Percentiles rank a stretch among this genome's conserved stretches.
phyloP scores from a whole-genome alignment of 2,888 invertebrate genomes.

The Psylliodes chrysocephalus region DNA sequence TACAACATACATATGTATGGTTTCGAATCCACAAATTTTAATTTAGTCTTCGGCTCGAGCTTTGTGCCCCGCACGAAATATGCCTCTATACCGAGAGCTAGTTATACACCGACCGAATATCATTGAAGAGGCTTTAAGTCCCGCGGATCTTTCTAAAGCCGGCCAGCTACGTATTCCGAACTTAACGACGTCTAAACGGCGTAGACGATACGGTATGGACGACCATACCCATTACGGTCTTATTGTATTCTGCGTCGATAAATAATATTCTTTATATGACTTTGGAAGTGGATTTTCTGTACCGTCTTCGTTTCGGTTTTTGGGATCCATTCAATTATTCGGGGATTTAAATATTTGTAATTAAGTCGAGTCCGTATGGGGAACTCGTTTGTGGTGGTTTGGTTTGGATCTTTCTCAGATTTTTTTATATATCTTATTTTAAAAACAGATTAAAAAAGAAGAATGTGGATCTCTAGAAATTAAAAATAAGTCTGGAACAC shows the following conservation, averaged over 20 bases:
- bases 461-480: too few species aligned
- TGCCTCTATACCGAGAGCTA: slow-evolving; percentile 54
- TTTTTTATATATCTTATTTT: too few species aligned
- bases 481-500: too few species aligned
- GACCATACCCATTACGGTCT: slow-evolving; percentile 61
- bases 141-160: slow-evolving; percentile 54
- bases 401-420: neutral
- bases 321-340: slow-evolving; percentile 58
- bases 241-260: slow-evolving; percentile 64
- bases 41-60: slow-evolving; percentile 57
- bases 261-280: slow-evolving; percentile 65
- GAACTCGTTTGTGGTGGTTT: slow-evolving; percentile 54
- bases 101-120: slow-evolving; percentile 59
- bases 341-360: slow-evolving; percentile 58
- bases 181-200: neutral
- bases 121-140: slow-evolving; percentile 57
- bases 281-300: slow-evolving; percentile 45
- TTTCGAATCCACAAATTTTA: slow-evolving; percentile 56
- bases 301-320: slow-evolving; percentile 43
- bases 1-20: slow-evolving; percentile 10
- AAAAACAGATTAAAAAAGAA: too few species aligned
- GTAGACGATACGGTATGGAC: slow-evolving; percentile 39
- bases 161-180: slow-evolving; percentile 39
- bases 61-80: slow-evolving; percentile 55
- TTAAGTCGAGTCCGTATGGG: slow-evolving; percentile 60